Evolutionary conservation across 2,888 invertebrate species (phyloP).

Genomic region (Eurytoma californica): DNA sequence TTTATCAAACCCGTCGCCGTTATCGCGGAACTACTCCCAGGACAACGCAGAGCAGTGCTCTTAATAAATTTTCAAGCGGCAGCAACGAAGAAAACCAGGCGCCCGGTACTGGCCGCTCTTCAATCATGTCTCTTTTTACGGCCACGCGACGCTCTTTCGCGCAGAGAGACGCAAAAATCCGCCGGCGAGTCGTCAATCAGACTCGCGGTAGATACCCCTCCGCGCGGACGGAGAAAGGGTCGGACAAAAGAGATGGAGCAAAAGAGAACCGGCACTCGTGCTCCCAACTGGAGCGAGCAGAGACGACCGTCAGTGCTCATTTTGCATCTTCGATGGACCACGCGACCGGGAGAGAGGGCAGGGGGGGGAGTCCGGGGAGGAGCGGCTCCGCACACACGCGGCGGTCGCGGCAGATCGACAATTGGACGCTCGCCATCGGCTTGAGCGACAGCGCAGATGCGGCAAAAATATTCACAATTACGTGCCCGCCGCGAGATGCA

Average conservation of each 20-base stretch:
- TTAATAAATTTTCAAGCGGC: too few species aligned
- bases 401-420: constrained; percentile 61
- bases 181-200: constrained; percentile 7
- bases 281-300: constrained; percentile 16
- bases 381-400: neutral
- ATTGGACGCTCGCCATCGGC: constrained; percentile 72
- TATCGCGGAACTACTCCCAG: too few species aligned
- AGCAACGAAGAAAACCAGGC: too few species aligned
- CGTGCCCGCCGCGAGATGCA: constrained; percentile 59
- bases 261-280: neutral
- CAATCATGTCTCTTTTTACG: constrained; percentile 4
- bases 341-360: neutral
- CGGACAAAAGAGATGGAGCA: neutral
- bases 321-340: constrained; percentile 30
- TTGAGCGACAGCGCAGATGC: constrained; percentile 72
- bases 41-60: too few species aligned
- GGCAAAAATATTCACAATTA: constrained; percentile 73
- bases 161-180: constrained; percentile 2
- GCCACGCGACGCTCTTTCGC: neutral
- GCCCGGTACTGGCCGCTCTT: neutral
- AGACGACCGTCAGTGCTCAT: neutral
- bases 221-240: neutral
- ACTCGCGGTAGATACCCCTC: neutral
- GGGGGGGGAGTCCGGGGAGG: neutral
- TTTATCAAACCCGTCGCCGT: too few species aligned